Conservation (phyloP, 2,888 invertebrate genomes). For the Fragum whitleyi region DNA sequence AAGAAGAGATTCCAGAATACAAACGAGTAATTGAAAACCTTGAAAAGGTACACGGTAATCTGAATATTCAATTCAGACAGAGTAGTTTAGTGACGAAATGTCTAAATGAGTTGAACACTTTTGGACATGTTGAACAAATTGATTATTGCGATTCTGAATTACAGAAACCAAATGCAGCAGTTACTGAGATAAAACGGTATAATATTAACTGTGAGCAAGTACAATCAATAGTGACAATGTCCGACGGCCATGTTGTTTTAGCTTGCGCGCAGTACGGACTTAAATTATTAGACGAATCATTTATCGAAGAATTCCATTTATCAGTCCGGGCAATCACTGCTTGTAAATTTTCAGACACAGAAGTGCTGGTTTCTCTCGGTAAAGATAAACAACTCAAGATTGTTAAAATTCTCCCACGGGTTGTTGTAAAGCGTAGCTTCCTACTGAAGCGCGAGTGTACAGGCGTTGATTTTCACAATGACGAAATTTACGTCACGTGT, state of each 20-base stretch:
- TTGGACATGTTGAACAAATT: not conserved
- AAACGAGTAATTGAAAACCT: not conserved
- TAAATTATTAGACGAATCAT: not conserved
- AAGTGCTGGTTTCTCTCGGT: not conserved
- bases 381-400: not conserved
- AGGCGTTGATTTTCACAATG: slow-evolving; percentile 1
- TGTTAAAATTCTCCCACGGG: not conserved
- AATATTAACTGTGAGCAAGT: not conserved
- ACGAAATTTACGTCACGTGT: slow-evolving; percentile 5
- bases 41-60: not conserved
- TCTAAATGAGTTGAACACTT: not conserved
- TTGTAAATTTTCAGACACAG: not conserved
- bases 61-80: not conserved
- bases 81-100: not conserved
- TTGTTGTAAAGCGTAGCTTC: not conserved
- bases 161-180: not conserved
- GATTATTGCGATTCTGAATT: not conserved
- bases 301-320: not conserved
- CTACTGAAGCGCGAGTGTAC: not conserved
- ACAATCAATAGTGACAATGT: not conserved
- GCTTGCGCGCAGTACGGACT: not conserved
- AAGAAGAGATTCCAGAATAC: not conserved
- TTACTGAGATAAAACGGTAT: not conserved
- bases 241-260: slow-evolving; percentile 8
- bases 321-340: not conserved